phyloP scores from a whole-genome alignment of 2,113 vertebrate genomes.

The Condylura cristata region DNA sequence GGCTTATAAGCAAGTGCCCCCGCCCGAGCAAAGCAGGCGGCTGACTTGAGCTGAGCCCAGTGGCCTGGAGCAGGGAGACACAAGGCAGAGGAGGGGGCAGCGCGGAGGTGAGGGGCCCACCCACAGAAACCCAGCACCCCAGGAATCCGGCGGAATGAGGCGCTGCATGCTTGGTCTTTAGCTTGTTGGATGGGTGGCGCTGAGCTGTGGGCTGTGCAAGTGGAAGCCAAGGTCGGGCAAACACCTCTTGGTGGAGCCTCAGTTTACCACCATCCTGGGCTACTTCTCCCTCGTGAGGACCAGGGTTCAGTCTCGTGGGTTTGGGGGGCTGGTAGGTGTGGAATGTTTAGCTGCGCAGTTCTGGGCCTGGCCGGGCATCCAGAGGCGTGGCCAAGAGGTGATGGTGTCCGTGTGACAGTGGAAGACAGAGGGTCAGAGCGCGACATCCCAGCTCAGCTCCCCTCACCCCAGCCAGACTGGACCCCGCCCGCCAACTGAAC shows the following conservation, averaged over 20 bases:
- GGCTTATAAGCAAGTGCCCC: no score
- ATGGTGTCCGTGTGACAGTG: accelerated
- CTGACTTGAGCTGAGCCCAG: no score
- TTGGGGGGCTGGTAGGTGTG: accelerated
- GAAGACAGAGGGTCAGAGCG: background rate
- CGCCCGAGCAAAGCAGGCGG: no score
- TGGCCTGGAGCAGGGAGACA: no score
- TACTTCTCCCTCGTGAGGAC: no score
- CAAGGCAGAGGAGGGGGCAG: no score
- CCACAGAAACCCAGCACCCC: no score
- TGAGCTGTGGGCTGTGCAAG: accelerated
- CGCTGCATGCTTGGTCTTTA: background rate
- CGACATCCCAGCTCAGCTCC: background rate
- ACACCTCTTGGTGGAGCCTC: background rate
- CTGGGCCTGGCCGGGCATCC: accelerated
- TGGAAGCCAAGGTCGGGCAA: background rate
- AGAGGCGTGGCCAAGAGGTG: accelerated
- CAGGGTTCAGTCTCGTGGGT: background rate
- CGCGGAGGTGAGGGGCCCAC: no score
- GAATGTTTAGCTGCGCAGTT: accelerated
- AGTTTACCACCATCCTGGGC: background rate
- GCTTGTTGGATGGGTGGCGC: no score
- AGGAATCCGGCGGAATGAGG: no score
- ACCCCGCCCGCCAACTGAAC: background rate
- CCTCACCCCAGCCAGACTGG: background rate